Conservation (phyloP, 2,888 invertebrate genomes). For the Cactoblastis cactorum region DNA sequence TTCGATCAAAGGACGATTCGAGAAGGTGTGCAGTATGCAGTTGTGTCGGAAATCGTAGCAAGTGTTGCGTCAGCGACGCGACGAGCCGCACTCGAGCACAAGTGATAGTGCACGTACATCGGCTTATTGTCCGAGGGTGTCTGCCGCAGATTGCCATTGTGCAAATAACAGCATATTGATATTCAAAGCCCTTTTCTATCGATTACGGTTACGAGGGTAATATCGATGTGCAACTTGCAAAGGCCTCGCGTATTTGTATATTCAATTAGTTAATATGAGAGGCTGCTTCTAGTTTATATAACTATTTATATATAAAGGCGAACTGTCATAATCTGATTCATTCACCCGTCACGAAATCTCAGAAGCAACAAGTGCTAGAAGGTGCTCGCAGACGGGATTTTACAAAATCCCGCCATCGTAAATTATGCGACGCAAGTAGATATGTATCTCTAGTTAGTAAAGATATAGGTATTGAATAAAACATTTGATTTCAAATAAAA, state of each 20-base stretch:
- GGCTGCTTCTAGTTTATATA: too few species aligned
- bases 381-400: too few species aligned
- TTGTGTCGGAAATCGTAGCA: slow-evolving; percentile 43
- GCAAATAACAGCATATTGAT: not conserved
- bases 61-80: slow-evolving; percentile 51
- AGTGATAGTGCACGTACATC: slow-evolving; percentile 50
- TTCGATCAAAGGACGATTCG: too few species aligned
- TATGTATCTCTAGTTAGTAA: too few species aligned
- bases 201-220: not conserved
- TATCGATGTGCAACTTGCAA: not conserved
- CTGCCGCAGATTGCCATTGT: slow-evolving; percentile 3
- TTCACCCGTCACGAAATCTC: too few species aligned
- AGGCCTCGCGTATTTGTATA: not conserved
- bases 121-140: slow-evolving; percentile 2
- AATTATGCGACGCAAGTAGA: too few species aligned
- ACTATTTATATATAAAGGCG: too few species aligned
- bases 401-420: too few species aligned
- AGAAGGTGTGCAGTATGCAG: not conserved
- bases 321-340: too few species aligned
- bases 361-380: too few species aligned
- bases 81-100: slow-evolving; percentile 29
- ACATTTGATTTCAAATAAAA: too few species aligned
- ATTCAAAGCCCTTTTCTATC: not conserved
- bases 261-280: not conserved
- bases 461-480: too few species aligned